A percentile compares a stretch with the other conserved stretches of the same genome.
Conservation (phyloP, 2,888 invertebrate genomes). For the Malthinus flaveolus region DNA sequence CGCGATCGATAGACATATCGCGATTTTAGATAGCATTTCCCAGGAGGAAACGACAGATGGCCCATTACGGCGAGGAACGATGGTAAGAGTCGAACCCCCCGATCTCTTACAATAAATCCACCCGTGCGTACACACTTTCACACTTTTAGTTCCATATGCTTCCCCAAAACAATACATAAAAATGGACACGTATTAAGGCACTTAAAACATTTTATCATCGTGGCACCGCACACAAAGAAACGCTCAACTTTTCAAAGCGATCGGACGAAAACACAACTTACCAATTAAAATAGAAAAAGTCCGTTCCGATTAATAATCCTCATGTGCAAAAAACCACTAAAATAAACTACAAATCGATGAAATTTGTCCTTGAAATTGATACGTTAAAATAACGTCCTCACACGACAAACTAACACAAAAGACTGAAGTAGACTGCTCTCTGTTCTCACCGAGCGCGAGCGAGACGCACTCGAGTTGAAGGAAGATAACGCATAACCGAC, state of each 20-base stretch:
- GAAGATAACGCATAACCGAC: slow-evolving; percentile 35
- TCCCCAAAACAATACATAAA: slow-evolving; percentile 7
- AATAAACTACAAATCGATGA: slow-evolving; percentile 14
- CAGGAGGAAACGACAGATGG: slow-evolving; percentile 26
- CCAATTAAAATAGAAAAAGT: slow-evolving; percentile 1
- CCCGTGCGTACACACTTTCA: neutral
- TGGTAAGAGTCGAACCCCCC: neutral
- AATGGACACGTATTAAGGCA: slow-evolving; percentile 22
- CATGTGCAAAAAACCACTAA: slow-evolving; percentile 11
- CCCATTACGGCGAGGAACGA: slow-evolving; percentile 14
- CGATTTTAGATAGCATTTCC: slow-evolving; percentile 19
- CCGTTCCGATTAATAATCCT: slow-evolving; percentile 16
- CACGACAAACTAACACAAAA: slow-evolving; percentile 39
- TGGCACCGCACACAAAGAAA: slow-evolving; percentile 33
- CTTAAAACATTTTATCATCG: slow-evolving; percentile 14
- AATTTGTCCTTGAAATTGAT: slow-evolving; percentile 42
- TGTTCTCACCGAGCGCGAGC: slow-evolving; percentile 4
- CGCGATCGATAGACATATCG: slow-evolving; percentile 27
- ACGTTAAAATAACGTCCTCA: slow-evolving; percentile 35
- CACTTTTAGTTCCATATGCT: slow-evolving; percentile 12
- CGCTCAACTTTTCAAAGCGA: neutral
- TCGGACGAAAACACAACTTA: slow-evolving; percentile 6
- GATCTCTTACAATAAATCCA: too few relatives aligned
- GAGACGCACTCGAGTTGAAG: neutral
- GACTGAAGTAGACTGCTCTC: slow-evolving; percentile 37